Base-by-base conservation (phyloP, 2,888 invertebrate genomes). In the Lymantria monacha region DNA sequence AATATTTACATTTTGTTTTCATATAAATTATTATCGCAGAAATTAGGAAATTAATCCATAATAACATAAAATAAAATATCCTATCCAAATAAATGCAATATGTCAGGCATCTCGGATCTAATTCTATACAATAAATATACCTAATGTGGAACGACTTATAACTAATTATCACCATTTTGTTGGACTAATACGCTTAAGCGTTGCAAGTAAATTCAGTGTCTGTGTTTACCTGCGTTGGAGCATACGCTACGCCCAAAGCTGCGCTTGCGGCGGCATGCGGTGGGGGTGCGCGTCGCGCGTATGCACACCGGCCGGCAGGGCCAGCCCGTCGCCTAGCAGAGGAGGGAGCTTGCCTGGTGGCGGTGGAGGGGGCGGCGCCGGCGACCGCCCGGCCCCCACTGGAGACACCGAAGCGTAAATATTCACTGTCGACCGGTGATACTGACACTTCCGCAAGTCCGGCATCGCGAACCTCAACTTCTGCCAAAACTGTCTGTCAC, bases 401-500 rank as follows among this genome's bases (percentile, higher is more conserved):
- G 92, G 92, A 47, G 91, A 92, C 83, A 92, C 93, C 57, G 95
- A 93, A 61, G 95, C 95, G 87, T 95, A 95, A 84, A 95, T 95
- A 83, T 95, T 95, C 74, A 94, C 93, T 65, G 94, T 93, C 57
- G 94, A 94, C 68, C 93, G 91, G 77, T 93, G 94, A 81, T 93
- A 93, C 64, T 93, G 90, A 83, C 93, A 93, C 85, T 93, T 92
- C 80, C 93, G 91, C 66, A 94, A 93, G 85, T 96, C 96, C 54
- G 98, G 98, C 94, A 98, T 94, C 49, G 97, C 96, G 78, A 97
- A 97, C 78, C 96, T 94, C 60, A 99, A 92, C 88, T 98, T 98
- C 80, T 98, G 97, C 99, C 99, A 99, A 92, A 99, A 99, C 79
- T 97, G 95, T 81, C 96, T 95, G 87, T 99, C 98, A 61, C 97